Base-by-base conservation (phyloP, 2,797 vertebrate genomes). In the Syncerus caffer region DNA sequence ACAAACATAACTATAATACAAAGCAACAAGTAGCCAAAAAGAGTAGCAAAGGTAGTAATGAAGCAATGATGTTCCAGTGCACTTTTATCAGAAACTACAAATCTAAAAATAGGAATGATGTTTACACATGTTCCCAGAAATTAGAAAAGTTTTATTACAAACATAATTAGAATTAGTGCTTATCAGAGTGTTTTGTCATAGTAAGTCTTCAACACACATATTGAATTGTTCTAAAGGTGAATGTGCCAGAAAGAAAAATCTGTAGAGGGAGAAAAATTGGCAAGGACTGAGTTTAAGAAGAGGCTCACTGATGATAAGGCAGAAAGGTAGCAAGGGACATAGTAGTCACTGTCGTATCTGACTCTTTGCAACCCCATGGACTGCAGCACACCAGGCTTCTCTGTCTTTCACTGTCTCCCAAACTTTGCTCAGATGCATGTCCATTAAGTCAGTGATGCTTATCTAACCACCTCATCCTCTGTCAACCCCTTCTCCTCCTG, bases 111-210 rank as follows among this genome's bases (percentile, higher is more conserved):
- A 92, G 8, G 23, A 89, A 21, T 55, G 10, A 92, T 57, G 15
- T 60, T 91, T 84, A 64, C 10, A 45, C 6, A 78, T 21, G 42
- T 89, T 87, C 9, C 85, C 42, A 89, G 19, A 76, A 64, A 96
- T 47, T 15, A 87, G n/a, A 67, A 87, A 57, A 67, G 50, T 85
- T 89, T 83, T 64, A 91, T 23, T 82, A 31, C 6, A 87, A 86
- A 83, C 7, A 79, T 12, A 86, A n/a, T 79, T 64, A 80, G 7
- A 91, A 76, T 88, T 82, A 83, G 57, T 83, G 31, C 82, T 85
- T 89, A 60, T 85, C 58, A 96, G 17, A 80, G 78, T 89, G 47
- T 14, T 78, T 83, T 64, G 31, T 76, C 31, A 83, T 38, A 55
- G 42, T 58, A 74, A 92, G 60, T 80, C 23, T 62, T 74, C 34